Evolutionary conservation across 1,140 invertebrate species (phyloP), one percentile per base, ranked within the genome.

Genomic region (Pseudomyrmex sp.): DNA sequence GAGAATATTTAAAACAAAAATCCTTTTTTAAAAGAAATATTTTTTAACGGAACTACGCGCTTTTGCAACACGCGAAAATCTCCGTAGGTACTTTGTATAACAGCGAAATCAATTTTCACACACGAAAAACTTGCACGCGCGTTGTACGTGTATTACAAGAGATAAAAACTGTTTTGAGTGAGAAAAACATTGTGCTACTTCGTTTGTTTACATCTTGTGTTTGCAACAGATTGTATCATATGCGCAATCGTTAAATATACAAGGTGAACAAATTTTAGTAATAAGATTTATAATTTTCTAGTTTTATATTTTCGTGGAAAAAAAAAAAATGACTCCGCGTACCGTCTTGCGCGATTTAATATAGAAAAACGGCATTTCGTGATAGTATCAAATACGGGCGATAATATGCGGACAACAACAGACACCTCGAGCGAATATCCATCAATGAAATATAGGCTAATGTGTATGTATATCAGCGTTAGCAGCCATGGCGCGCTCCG

Each of bases 391-490:
- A 35, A 35, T 23, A 68, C 2, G 46, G 44, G 44, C n/a, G 4
- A 46, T 66, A n/a, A 23, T n/a, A n/a, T 9, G 63, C 48, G 13
- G n/a, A 10, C 23, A 18, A 20, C 13, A 75, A 76, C 52, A 76
- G 48, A 54, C 15, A 48, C 23, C 46, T 5, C 7, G 35, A 35
- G n/a, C 12, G 18, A 15, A 52, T 35, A 66, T 50, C 52, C 48
- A 20, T 52, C 61, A 46, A 66, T 75, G 73, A 62, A 44, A 9
- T 48, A 76, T 50, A 26, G 46, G 61, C 12, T 35, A 35, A 15
- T 23, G 35, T 13, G 9, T 26, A 35, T 52, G 35, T 13, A 13
- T 26, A 35, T 52, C n/a, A 66, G 63, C 63, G 48, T 66, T 66
- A 44, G 35, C 63, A 65, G 63, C 63, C 63, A 15, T 13, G 48